Evolutionary conservation across 2,888 invertebrate genomes (phyloP), one percentile per base, ranked within the genome.

Genomic region (Timema cristinae): DNA sequence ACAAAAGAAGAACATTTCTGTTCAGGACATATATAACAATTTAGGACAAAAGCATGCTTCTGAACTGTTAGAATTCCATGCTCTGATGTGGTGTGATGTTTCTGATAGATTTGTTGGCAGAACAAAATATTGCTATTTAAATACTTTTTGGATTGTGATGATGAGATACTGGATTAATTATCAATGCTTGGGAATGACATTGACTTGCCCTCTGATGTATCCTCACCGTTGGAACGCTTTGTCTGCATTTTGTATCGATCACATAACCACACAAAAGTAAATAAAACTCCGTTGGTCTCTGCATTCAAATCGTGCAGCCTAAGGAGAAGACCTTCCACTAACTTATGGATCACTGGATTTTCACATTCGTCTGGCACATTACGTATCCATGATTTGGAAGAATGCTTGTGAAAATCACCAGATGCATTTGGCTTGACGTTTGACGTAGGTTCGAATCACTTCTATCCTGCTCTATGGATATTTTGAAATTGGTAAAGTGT

Each of bases 311-410:
- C 56, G 7, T 56, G 13, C 56, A 56, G 56, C 56, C 5, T n/a
- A 56, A 9, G 7, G 56, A 56, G 7, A 56, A 56, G 4, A 9
- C 11, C 1, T 56, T 56, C 56, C 4, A 7, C 56, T 16, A 56
- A 13, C 56, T 4, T 56, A 56, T 56, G 56, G 56, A 8, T 56
- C 7, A 56, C 16, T 56, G 56, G 56, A 5, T 56, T 16, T 16
- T 16, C 56, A 56, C 56, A 56, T 9, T 13, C 6, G n/a, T 56
- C 16, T n/a, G 5, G 16, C 56, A 56, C 56, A 56, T 56, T 56
- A 56, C 5, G 56, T 5, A 56, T 56, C 56, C 56, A 56, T 56
- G 56, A 16, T 56, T 56, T 56, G n/a, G n/a, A 56, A 56, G 16
- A 56, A 56, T 7, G 56, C 7, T 56, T 15, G 16, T 56, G 56